Base-by-base conservation (phyloP, 2,113 vertebrate species). In the Pheucticus melanocephalus region DNA sequence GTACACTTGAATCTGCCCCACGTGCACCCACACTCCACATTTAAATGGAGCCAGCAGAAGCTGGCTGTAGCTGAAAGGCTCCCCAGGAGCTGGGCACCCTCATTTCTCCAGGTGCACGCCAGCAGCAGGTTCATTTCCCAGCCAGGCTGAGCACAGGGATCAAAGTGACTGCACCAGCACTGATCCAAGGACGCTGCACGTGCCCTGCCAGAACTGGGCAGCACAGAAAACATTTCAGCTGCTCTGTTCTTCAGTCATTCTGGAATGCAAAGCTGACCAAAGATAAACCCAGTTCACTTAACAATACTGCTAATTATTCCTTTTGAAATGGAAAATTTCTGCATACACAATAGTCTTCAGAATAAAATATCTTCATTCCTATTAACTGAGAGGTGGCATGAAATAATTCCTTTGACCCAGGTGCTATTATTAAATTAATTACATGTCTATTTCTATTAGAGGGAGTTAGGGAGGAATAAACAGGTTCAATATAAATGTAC, bases 371-470 rank as follows among this genome's bases (percentile, higher is more conserved):
- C 75, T 93, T 82, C 76, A 94, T 82, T 86, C 78, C 71, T 72
- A 39, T 78, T 82, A 87, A 82, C 70, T 86, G 75, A 82, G 81
- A 88, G 79, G 8, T 60, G 47, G 56, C 44, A 94, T 6, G 8
- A 93, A 97, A 88, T 69, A 94, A 95, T 92, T 86, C 73, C 54
- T 91, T 84, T 86, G 91, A 95, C 90, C 68, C 56, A 91, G 77
- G 30, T 86, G 77, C 91, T 78, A 57, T 78, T 86, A 94, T 80
- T 82, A 94, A 95, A 95, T 86, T 95, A 95, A 95, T 94, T 87
- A 90, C n/a, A 53, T 12, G 0, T 63, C 13, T 24, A 61, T 48
- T 86, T 68, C 48, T 73, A 27, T 54, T 63, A 90, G 50, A 64
- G 19, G 11, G 53, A 83, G 51, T 78, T 51, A 23, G 31, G 4